phyloP scores from a whole-genome alignment of 2,113 vertebrate species.

The Perccottus glenii region DNA sequence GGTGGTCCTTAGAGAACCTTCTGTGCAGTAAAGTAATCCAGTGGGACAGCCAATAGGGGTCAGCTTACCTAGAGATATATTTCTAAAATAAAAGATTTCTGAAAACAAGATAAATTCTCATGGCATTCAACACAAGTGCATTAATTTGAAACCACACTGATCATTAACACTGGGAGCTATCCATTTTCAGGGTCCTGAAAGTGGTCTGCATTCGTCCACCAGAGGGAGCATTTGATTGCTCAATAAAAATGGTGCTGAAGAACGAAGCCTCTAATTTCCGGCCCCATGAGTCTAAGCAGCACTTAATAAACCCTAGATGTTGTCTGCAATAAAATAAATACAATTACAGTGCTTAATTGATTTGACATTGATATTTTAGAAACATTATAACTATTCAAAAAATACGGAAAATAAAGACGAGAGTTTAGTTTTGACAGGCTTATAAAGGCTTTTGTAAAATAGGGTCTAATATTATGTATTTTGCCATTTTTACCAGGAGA shows the following conservation, averaged over 20 bases:
- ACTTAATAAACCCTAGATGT: no score
- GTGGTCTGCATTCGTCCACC: slow-evolving; percentile 12
- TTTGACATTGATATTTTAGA: no score
- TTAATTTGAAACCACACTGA: not conserved
- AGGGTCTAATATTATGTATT: no score
- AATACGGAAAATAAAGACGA: no score
- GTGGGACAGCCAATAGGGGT: slow-evolving; percentile 56
- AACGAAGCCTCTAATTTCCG: not conserved
- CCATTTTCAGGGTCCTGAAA: slow-evolving; percentile 59
- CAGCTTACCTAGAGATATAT: slow-evolving; percentile 43
- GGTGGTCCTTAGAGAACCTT: slow-evolving; percentile 66
- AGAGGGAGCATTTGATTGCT: slow-evolving; percentile 33
- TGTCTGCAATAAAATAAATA: no score
- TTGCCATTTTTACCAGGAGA: no score
- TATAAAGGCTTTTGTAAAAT: no score
- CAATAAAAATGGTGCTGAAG: not conserved
- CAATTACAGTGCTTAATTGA: no score
- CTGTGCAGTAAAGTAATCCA: slow-evolving; percentile 59
- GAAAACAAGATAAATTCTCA: not conserved
- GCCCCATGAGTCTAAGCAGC: not conserved
- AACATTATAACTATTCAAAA: no score
- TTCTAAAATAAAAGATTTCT: not conserved
- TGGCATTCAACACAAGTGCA: not conserved
- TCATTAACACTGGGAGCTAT: slow-evolving; percentile 44
- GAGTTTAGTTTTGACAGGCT: no score